Conservation (phyloP, 2,888 invertebrate genomes). For the Athalia cordata region DNA sequence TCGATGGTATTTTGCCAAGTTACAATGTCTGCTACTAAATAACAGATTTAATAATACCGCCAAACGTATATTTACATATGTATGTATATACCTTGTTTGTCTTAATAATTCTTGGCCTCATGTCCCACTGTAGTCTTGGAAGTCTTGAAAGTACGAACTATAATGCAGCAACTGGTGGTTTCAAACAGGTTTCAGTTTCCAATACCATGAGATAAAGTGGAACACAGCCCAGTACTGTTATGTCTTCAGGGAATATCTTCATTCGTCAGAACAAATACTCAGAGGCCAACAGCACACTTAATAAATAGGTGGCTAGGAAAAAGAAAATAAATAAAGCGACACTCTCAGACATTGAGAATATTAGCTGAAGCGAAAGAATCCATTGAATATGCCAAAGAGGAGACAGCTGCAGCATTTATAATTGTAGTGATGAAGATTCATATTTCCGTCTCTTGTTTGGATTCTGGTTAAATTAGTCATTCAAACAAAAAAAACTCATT, state of each 20-base stretch:
- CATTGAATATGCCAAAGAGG: too few species aligned
- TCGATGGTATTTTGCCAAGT: neutral
- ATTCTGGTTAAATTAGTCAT: too few species aligned
- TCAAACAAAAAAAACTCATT: too few species aligned
- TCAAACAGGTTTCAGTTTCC: conserved; percentile 38
- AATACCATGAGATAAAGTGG: conserved; percentile 21
- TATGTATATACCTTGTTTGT: neutral
- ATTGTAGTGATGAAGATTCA: too few species aligned
- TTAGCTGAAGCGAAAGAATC: too few species aligned
- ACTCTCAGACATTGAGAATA: too few species aligned
- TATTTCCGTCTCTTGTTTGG: too few species aligned
- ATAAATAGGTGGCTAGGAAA: too few species aligned
- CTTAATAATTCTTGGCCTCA: neutral
- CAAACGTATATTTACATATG: neutral
- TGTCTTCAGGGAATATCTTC: conserved; percentile 28
- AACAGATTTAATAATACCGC: conserved; percentile 2
- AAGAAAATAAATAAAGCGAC: too few species aligned
- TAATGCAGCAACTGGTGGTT: conserved; percentile 26
- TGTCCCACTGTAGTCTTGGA: neutral
- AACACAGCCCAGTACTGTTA: conserved; percentile 31
- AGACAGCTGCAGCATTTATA: too few species aligned
- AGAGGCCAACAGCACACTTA: too few species aligned
- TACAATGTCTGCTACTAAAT: neutral
- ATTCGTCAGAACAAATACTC: neutral
- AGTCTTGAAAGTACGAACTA: conserved; percentile 21